Base-by-base conservation (phyloP, 2,113 vertebrate genomes). In the Trematomus loennbergii region DNA sequence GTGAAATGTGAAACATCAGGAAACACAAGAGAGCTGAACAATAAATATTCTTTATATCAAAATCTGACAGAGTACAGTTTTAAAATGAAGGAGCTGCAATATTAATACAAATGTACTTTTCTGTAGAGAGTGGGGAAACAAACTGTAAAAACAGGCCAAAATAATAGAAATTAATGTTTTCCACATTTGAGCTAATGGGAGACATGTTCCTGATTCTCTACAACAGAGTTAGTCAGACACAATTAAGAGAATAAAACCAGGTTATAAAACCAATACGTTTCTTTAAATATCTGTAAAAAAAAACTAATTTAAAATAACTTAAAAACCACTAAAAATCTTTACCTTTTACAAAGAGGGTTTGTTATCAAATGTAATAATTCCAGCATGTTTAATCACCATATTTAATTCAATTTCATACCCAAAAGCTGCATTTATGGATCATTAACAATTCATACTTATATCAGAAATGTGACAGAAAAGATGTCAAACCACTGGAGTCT, bases 1-100 rank as follows among this genome's bases (percentile, higher is more conserved):
- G 9, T 3, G 8, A 18, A 1, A 9, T 3, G 9, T 16, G 22
- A 33, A 43, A 61, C 10, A 5, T 65, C 64, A 36, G 48, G 25
- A 52, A 18, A 66, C 11, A 12, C n/a, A 18, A 45, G 18, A 12
- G 43, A 20, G 12, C 43, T 46, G 46, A 20, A 43, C 18, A 67
- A 68, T 15, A 20, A 54, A 68, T 9, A 40, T 40, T 68, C 50
- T 40, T 68, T 22, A 54, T 68, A 54, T 68, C 33, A 54, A 54
- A 40, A 16, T n/a, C 5, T 52, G 9, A 52, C 52, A 13, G 25
- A 12, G 0, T 17, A 45, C 58, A 49, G 46, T 18, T 50, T 36
- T 18, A 1, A 70, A 25, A 70, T 22, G n/a, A 12, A 29, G 57
- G 15, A 71, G 43, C 68, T 59, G 20, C 43, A n/a, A 1, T 40